phyloP scores from a whole-genome alignment of 2,113 vertebrate genomes.

The Aviceda subcristata region DNA sequence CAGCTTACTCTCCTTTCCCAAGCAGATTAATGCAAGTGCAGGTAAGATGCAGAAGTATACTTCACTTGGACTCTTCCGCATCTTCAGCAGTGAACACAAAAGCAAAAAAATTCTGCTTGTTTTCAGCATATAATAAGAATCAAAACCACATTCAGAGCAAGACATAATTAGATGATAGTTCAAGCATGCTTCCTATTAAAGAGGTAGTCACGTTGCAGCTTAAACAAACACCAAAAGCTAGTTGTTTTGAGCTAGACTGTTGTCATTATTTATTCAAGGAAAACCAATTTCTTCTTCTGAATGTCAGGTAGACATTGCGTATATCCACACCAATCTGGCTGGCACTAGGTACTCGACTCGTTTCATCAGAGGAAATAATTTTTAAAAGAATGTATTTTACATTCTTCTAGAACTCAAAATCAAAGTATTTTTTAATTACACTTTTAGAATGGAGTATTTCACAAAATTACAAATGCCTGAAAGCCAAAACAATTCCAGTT shows the following conservation, averaged over 20 bases:
- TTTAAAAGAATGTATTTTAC: background rate
- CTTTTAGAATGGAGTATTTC: background rate
- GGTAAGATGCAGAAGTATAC: background rate
- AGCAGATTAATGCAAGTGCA: background rate
- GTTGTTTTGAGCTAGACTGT: background rate
- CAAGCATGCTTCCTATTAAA: background rate
- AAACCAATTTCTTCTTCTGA: background rate
- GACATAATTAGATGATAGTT: background rate
- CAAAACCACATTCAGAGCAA: background rate
- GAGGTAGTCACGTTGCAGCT: background rate
- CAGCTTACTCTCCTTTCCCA: background rate
- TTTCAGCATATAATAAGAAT: background rate
- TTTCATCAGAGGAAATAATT: background rate
- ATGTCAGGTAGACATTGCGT: background rate
- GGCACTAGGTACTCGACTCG: background rate
- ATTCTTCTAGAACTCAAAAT: background rate
- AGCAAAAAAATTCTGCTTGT: background rate
- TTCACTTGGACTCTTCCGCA: background rate
- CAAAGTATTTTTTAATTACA: background rate
- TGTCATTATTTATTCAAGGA: background rate
- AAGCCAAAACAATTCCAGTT: background rate
- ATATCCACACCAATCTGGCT: background rate
- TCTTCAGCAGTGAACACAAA: background rate
- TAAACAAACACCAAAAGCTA: background rate
- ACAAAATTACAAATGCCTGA: background rate